phyloP scores from a whole-genome alignment of 2,888 invertebrate species.

The Mesoligia furuncula region DNA sequence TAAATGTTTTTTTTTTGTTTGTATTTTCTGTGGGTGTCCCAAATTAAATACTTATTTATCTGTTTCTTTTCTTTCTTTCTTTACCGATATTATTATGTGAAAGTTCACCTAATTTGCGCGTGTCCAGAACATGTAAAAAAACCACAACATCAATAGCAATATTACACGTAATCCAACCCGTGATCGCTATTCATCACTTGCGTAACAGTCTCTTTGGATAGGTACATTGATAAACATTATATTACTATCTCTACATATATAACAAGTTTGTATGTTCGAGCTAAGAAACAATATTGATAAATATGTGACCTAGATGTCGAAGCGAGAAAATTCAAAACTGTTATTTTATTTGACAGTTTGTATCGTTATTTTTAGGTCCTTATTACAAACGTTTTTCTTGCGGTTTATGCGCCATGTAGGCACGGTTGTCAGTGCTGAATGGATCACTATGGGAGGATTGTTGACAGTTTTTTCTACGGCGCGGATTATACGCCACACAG shows the following conservation, averaged over 20 bases:
- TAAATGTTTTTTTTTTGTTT: too few relatives aligned
- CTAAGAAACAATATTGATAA: conserved; percentile 35
- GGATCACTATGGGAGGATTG: too few relatives aligned
- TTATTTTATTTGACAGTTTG: background rate
- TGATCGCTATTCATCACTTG: conserved; percentile 39
- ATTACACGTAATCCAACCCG: conserved; percentile 35
- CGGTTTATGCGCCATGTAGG: too few relatives aligned
- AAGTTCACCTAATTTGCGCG: background rate
- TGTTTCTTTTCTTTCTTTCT: too few relatives aligned
- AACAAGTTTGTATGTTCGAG: conserved; percentile 20
- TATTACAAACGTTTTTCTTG: too few relatives aligned
- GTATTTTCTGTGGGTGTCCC: too few relatives aligned
- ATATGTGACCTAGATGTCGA: conserved; percentile 30
- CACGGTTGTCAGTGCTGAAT: too few relatives aligned
- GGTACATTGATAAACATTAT: conserved; percentile 30
- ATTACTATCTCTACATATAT: conserved; percentile 10
- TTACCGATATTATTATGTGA: too few relatives aligned
- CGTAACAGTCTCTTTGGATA: conserved; percentile 7
- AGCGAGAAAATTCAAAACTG: background rate
- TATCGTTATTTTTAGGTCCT: background rate
- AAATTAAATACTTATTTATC: too few relatives aligned
- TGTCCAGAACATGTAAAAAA: too few relatives aligned
- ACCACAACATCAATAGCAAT: conserved; percentile 8
- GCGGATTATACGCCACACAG: too few relatives aligned
- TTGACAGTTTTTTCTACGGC: too few relatives aligned